Evolutionary conservation across 2,113 vertebrate genomes (phyloP).

Genomic region (Rattus rattus): DNA sequence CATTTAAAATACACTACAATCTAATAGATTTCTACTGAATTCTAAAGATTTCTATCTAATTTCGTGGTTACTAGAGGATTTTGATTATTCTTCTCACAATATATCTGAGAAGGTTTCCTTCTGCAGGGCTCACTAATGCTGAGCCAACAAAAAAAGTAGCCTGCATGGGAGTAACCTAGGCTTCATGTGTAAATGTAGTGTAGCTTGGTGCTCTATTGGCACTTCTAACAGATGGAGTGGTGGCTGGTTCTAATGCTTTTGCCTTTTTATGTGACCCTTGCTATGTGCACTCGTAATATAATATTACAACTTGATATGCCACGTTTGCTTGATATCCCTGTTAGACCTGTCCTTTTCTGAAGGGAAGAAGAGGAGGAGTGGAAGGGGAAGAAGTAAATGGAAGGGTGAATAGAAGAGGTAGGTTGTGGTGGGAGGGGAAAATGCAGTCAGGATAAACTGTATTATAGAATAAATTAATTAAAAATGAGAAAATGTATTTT

Average conservation of each 20-base stretch:
- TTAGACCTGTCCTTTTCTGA: neutral
- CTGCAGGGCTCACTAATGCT: neutral
- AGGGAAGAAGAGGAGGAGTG: neutral
- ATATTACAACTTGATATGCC: neutral
- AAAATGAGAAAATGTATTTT: neutral
- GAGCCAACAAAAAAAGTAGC: neutral
- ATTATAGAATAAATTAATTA: neutral
- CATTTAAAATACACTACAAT: neutral
- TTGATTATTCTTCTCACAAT: neutral
- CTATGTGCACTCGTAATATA: neutral
- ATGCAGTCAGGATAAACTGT: neutral
- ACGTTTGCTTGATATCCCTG: neutral
- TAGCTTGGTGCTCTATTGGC: neutral
- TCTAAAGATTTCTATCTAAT: neutral
- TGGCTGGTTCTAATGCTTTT: neutral
- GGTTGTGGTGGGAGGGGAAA: neutral
- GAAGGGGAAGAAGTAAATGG: neutral
- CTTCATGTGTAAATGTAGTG: too few relatives aligned
- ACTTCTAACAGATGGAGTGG: neutral
- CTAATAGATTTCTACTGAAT: neutral
- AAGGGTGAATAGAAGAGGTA: neutral
- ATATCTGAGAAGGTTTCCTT: neutral
- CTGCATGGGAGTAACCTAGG: neutral
- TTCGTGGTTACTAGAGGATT: neutral
- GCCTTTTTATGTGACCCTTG: neutral